Percentiles rank a stretch among this genome's conserved stretches.
These are phyloP conservation scores for Poliocrania exsul DNA, from an alignment of 2,797 vertebrate genomes.

Conservation along the genomic window DNA sequence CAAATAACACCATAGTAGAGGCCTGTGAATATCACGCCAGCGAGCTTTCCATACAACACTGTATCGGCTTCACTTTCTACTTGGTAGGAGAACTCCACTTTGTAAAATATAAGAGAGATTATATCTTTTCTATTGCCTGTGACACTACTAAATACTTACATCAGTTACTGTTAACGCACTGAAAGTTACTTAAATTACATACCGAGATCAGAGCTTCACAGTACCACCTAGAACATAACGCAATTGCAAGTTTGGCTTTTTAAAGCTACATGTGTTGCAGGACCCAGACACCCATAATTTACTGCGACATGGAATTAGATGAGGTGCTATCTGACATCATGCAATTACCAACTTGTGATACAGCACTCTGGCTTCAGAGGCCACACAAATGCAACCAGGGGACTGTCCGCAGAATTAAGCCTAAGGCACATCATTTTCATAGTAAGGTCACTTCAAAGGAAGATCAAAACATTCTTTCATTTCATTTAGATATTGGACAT, in stretches of 20 bases:
- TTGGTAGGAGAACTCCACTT: background rate
- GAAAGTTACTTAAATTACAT: background rate
- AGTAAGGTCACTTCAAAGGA: slow-evolving; percentile 3
- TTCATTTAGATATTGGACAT: background rate
- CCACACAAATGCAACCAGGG: background rate
- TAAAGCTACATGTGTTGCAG: background rate
- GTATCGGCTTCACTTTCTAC: background rate
- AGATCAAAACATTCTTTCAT: background rate
- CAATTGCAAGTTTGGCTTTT: background rate
- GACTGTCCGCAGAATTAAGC: background rate
- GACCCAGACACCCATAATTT: background rate
- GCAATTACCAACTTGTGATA: background rate
- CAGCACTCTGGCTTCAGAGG: background rate
- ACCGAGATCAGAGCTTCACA: background rate
- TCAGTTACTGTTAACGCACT: background rate
- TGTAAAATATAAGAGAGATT: background rate
- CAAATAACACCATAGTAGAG: background rate
- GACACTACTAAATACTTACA: background rate
- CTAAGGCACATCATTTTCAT: slow-evolving; percentile 5
- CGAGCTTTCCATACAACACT: background rate
- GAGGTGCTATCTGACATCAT: background rate
- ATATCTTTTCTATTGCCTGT: background rate
- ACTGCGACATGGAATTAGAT: background rate
- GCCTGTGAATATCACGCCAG: background rate
- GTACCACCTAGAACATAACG: background rate